Conservation (phyloP, 2,113 vertebrate species). For the Tichodroma muraria region DNA sequence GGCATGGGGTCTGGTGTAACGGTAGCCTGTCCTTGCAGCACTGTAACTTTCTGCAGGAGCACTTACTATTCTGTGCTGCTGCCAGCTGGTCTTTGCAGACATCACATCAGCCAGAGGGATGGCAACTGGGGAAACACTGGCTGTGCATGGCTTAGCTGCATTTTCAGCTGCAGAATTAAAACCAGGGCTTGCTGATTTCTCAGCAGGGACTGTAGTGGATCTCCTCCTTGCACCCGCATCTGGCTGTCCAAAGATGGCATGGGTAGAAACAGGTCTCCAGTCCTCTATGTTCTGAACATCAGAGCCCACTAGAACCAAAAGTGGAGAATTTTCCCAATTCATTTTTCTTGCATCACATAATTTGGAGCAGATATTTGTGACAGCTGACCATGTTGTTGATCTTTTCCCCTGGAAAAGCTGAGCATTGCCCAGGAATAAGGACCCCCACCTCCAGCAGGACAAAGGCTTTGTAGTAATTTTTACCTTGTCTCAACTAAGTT, state of each 20-base stretch:
- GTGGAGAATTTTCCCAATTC: slow-evolving; percentile 6
- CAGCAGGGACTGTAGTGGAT: slow-evolving; percentile 14
- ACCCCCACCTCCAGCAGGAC: neutral
- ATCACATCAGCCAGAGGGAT: slow-evolving; percentile 52
- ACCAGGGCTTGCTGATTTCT: neutral
- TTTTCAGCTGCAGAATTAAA: neutral
- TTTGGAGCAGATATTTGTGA: slow-evolving; percentile 43
- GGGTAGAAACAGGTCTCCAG: slow-evolving; percentile 41
- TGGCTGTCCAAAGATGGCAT: neutral
- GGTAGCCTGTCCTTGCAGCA: slow-evolving; percentile 15
- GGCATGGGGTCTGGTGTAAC: neutral
- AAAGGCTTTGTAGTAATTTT: slow-evolving; percentile 42
- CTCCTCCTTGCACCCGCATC: neutral
- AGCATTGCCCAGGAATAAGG: slow-evolving; percentile 35
- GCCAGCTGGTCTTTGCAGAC: slow-evolving; percentile 17
- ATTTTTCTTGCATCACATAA: slow-evolving; percentile 44
- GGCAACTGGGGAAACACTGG: slow-evolving; percentile 36
- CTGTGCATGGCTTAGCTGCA: neutral
- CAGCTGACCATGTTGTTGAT: neutral
- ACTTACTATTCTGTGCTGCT: neutral
- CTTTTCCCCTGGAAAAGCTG: slow-evolving; percentile 31
- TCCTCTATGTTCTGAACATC: slow-evolving; percentile 25
- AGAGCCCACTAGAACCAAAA: slow-evolving; percentile 61
- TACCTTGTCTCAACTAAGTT: slow-evolving; percentile 52
- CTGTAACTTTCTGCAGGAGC: neutral